phyloP scores from a whole-genome alignment of 2,888 invertebrate genomes.

The Esperia sulphurella region DNA sequence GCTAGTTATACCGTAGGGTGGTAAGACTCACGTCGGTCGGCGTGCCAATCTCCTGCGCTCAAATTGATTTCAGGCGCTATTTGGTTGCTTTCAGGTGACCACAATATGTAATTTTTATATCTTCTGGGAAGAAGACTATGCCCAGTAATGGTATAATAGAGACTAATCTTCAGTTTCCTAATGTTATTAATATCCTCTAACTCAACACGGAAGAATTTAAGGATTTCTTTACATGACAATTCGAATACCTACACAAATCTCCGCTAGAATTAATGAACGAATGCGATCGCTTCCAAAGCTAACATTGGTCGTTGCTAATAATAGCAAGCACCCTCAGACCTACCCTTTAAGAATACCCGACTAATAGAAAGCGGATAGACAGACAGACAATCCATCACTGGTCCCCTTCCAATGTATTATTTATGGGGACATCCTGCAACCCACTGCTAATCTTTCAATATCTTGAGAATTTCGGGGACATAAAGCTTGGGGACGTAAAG shows the following conservation, averaged over 20 bases:
- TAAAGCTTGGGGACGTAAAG: conserved; percentile 38
- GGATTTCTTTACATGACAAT: conserved; percentile 37
- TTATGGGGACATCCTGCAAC: conserved; percentile 72
- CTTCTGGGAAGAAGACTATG: too few species aligned
- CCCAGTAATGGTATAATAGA: too few species aligned
- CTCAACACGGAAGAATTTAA: too few species aligned
- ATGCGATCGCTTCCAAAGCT: conserved; percentile 60
- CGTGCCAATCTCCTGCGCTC: too few species aligned
- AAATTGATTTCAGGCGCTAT: too few species aligned
- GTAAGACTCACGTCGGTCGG: too few species aligned
- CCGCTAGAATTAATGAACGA: conserved; percentile 56
- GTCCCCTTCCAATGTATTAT: conserved; percentile 73
- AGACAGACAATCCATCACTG: conserved; percentile 74
- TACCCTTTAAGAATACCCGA: conserved; percentile 75
- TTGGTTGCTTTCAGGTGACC: too few species aligned
- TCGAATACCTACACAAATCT: conserved; percentile 38
- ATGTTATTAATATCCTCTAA: too few species aligned
- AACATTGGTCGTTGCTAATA: conserved; percentile 68
- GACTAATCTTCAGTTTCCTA: too few species aligned
- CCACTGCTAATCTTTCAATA: conserved; percentile 78
- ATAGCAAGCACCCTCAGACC: conserved; percentile 59
- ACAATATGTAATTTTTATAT: too few species aligned
- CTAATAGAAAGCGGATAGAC: conserved; percentile 76
- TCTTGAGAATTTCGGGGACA: conserved; percentile 72
- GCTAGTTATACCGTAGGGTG: too few species aligned